Evolutionary conservation across 2,888 invertebrate genomes (phyloP), one percentile per base, ranked within the genome.

Genomic region (Catocala fraxini): DNA sequence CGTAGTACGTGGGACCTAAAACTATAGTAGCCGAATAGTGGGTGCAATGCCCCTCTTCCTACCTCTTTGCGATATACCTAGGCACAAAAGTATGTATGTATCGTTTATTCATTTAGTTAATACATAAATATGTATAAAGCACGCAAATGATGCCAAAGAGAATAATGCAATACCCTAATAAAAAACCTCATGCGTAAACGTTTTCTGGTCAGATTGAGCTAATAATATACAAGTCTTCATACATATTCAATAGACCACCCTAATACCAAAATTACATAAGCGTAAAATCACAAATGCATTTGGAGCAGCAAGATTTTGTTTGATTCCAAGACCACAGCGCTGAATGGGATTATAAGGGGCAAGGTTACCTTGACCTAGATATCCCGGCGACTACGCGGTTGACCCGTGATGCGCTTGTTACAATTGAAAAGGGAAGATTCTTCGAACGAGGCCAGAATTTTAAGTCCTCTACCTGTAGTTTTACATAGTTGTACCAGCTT

Each of bases 311-410:
- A 43, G 51, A 54, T 59, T 67, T 70, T 64, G 67, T 74, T 76
- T 65, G 65, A 70, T 70, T 68, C 63, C 43, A 47, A 64, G 56
- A 68, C 63, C 56, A 61, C 63, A 68, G 62, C 61, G 65, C 53
- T 63, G 75, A 75, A 68, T 73, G 68, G 59, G 65, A 77, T 76
- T 68, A 70, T 68, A 69, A 77, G 71, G 70, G 63, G 61, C 67
- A 66, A 57, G 41, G 63, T 68, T 64, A 78, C 78, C 76, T 78
- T 78, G 76, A 74, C 78, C 77, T 49, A 77, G 48, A 70, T 76
- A 68, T 60, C 62, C 49, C 59, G 62, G 68, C 56, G 67, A 71
- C 75, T 72, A 68, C 7, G 63, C 63, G 63, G 66, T 61, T 75
- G 72, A 66, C 64, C 73, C 52, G 52, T 48, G 72, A 74, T 75